Evolutionary conservation across 1,140 invertebrate genomes (phyloP).

Genomic region (Grapholita molesta): DNA sequence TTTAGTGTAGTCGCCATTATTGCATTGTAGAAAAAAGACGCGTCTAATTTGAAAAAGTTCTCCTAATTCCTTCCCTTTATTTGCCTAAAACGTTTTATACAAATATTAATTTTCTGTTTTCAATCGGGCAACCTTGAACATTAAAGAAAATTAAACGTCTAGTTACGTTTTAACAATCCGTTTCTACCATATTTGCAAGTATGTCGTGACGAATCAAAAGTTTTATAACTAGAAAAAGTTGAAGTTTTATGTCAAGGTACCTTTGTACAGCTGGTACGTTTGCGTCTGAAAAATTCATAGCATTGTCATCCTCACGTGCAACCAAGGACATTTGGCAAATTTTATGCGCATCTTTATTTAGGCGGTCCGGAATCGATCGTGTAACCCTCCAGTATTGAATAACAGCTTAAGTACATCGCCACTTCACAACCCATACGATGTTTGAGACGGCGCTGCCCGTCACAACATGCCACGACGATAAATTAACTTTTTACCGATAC

Average conservation of each 20-base stretch:
- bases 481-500: conserved; percentile 65
- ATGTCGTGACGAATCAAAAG: not conserved
- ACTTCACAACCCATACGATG: not conserved
- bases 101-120: too few relatives aligned
- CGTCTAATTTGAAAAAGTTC: too few relatives aligned
- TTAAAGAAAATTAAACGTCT: too few relatives aligned
- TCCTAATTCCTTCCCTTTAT: too few relatives aligned
- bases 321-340: conserved; percentile 49
- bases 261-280: not conserved
- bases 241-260: not conserved
- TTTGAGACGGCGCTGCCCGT: not conserved
- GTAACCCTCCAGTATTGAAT: not conserved
- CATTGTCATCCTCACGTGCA: conserved; percentile 24
- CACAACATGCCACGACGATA: conserved; percentile 65
- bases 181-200: too few relatives aligned
- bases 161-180: too few relatives aligned
- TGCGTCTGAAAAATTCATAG: conserved; percentile 2
- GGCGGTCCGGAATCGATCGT: conserved; percentile 57
- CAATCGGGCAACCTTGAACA: too few relatives aligned
- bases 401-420: not conserved
- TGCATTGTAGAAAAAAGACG: too few relatives aligned
- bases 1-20: too few relatives aligned
- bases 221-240: not conserved
- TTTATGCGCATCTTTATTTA: conserved; percentile 67
- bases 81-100: too few relatives aligned